Evolutionary conservation across 1,140 invertebrate species (phyloP).

Genomic region (Pseudomyrmex sp.): DNA sequence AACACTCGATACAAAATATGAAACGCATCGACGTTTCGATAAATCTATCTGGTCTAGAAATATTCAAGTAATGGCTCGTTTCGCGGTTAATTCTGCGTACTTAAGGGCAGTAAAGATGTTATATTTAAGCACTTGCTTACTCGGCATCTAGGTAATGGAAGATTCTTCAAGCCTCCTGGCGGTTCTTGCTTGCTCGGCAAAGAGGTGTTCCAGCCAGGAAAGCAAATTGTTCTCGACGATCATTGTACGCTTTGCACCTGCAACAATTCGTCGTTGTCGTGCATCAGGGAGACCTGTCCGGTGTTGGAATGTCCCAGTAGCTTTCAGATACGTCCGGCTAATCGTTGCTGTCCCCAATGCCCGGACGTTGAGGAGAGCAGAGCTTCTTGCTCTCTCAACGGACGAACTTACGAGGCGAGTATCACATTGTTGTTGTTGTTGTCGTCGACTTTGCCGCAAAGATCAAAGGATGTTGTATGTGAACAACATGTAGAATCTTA

Average conservation of each 20-base stretch:
- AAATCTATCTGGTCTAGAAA: not conserved
- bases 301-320: conserved; percentile 92
- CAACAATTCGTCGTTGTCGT: conserved; percentile 91
- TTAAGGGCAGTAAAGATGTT: not conserved
- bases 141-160: conserved; percentile 74
- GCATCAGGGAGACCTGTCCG: conserved; percentile 92
- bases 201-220: conserved; percentile 86
- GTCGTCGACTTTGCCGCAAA: not conserved
- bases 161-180: conserved; percentile 82
- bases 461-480: not conserved
- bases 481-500: not conserved
- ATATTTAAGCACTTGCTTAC: not conserved
- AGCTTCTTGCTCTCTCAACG: conserved; percentile 88
- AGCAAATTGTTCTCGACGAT: conserved; percentile 88
- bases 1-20: conserved; percentile 14
- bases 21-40: not conserved
- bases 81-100: too few species aligned
- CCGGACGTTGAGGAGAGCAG: conserved; percentile 87
- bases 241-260: conserved; percentile 94
- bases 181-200: conserved; percentile 90
- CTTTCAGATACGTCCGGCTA: conserved; percentile 87
- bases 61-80: too few species aligned
- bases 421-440: conserved; percentile 36
- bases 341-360: conserved; percentile 92
- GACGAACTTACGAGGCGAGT: conserved; percentile 89